These are phyloP conservation scores for Vulpes ferrilata DNA, from an alignment of 2,113 vertebrate genomes.

Conservation along the genomic window DNA sequence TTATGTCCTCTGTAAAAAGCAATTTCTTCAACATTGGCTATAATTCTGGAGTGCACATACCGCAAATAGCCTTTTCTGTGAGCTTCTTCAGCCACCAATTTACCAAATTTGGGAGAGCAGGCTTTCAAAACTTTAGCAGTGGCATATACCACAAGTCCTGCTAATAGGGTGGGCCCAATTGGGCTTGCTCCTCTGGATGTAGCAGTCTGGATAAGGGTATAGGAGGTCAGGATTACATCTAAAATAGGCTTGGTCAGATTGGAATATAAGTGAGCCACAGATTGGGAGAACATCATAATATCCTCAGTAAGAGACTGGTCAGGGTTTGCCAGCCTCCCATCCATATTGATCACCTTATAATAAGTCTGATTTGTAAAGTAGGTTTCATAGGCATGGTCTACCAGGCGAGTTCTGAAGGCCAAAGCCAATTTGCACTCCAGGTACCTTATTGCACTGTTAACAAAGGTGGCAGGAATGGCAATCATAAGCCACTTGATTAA, in stretches of 20 bases:
- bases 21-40: slow-evolving; percentile 98
- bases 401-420: slow-evolving; percentile 96
- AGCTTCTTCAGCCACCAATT: slow-evolving; percentile 98
- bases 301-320: slow-evolving; percentile 99
- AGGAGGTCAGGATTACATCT: slow-evolving; percentile 97
- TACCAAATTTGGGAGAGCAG: slow-evolving; percentile 97
- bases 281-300: slow-evolving; percentile 98
- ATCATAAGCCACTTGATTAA: slow-evolving; percentile 97
- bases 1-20: slow-evolving; percentile 99
- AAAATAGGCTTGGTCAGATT: slow-evolving; percentile 99
- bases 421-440: slow-evolving; percentile 97
- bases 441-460: slow-evolving; percentile 98
- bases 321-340: slow-evolving; percentile 96
- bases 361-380: slow-evolving; percentile 98
- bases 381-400: slow-evolving; percentile 94
- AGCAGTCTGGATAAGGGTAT: slow-evolving; percentile 96
- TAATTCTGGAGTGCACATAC: slow-evolving; percentile 97
- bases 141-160: slow-evolving; percentile 95
- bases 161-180: slow-evolving; percentile 94
- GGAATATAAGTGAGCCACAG: slow-evolving; percentile 98
- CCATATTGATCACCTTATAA: slow-evolving; percentile 97
- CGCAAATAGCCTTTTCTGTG: slow-evolving; percentile 96
- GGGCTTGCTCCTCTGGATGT: slow-evolving; percentile 95
- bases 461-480: slow-evolving; percentile 98
- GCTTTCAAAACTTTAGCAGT: slow-evolving; percentile 96